Conservation (phyloP, 2,113 vertebrate genomes). For the Dromiciops gliroides region DNA sequence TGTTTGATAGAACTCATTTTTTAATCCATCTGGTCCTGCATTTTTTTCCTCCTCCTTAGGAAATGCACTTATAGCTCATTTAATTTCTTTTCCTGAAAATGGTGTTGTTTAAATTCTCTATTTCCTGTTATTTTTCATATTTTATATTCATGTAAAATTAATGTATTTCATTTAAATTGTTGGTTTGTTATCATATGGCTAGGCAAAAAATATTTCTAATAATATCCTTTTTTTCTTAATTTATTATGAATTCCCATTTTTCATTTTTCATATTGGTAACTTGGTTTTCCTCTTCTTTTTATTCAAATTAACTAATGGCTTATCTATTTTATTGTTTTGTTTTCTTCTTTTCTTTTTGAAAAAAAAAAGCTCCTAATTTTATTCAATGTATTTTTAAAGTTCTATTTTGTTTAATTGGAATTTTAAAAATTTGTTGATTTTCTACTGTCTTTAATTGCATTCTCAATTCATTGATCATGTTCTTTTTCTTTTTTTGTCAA, state of each 20-base stretch:
- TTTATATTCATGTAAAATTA: neutral
- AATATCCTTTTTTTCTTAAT: neutral
- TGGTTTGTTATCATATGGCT: neutral
- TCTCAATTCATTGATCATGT: neutral
- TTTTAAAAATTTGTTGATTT: neutral
- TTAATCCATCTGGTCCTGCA: neutral
- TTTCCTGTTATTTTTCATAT: neutral
- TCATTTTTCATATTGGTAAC: neutral
- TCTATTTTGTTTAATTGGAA: neutral
- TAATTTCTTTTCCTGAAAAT: neutral
- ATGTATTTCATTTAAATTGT: neutral
- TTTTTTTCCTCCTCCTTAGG: neutral
- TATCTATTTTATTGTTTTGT: neutral
- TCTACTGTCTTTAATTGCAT: neutral
- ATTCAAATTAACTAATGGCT: neutral
- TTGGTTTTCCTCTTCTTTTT: neutral
- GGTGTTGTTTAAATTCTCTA: neutral
- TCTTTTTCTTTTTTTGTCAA: neutral
- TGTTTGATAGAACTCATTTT: neutral
- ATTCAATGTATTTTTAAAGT: neutral
- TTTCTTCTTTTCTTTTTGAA: no score
- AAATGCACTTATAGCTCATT: neutral
- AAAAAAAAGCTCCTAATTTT: neutral
- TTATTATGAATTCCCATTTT: neutral
- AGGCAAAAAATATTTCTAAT: neutral